Percentiles rank a stretch among this genome's conserved stretches.
Evolutionary conservation across 2,113 vertebrate species (phyloP).

Genomic region (Nestor notabilis): DNA sequence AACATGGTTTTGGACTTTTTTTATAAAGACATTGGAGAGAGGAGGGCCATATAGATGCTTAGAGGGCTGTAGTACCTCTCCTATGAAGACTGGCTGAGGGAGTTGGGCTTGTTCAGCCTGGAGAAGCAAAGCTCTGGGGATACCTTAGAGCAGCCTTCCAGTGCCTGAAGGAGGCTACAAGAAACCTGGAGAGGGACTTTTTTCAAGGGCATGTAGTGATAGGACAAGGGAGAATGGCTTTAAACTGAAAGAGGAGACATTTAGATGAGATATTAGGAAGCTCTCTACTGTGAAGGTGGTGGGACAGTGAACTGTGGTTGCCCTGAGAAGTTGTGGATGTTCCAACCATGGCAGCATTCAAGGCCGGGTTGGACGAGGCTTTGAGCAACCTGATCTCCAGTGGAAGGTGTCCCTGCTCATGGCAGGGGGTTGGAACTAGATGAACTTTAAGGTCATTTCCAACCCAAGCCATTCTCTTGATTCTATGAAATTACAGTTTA

Average conservation of each 20-base stretch:
- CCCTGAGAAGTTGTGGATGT: not conserved
- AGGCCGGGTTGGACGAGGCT: not conserved
- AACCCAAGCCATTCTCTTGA: not conserved
- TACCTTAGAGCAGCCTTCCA: not conserved
- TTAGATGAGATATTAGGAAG: not conserved
- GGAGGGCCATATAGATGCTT: not conserved
- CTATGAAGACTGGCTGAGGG: not conserved
- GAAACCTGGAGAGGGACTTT: not conserved
- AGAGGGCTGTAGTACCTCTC: not conserved
- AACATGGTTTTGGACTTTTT: not conserved
- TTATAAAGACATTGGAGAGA: not conserved
- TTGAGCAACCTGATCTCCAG: not conserved
- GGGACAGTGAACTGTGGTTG: not conserved
- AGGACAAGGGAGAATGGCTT: not conserved
- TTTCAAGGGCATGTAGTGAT: not conserved
- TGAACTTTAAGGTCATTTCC: not conserved
- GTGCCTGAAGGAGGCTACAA: not conserved
- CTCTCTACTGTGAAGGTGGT: not conserved
- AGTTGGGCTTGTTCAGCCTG: not conserved
- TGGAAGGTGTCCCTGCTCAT: not conserved
- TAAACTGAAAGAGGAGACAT: not conserved
- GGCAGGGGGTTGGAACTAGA: not conserved
- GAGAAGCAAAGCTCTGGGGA: not conserved
- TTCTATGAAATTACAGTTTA: not conserved
- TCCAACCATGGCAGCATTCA: not conserved